These are phyloP conservation scores for Diabrotica balteata DNA, from an alignment of 2,888 invertebrate species.

Conservation along the genomic window DNA sequence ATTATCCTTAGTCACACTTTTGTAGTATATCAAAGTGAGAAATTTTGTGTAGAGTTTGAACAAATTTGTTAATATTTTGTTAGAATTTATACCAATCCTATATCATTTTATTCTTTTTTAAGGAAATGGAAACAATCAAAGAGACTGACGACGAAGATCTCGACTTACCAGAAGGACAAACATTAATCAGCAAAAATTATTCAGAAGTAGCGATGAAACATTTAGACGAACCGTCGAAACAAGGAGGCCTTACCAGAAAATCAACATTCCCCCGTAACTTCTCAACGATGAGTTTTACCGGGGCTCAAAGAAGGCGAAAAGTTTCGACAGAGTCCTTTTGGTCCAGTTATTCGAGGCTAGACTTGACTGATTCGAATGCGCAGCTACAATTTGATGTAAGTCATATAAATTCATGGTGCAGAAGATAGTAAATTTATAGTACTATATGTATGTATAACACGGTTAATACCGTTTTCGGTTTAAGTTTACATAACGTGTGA, in stretches of 20 bases:
- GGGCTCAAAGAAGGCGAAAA: conserved; percentile 46
- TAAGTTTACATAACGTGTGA: too few relatives aligned
- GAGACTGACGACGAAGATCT: conserved; percentile 70
- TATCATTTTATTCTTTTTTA: conserved; percentile 18
- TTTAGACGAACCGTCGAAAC: conserved; percentile 54
- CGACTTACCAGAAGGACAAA: conserved; percentile 60
- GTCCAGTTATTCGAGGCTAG: conserved; percentile 75
- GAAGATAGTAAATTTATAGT: too few relatives aligned
- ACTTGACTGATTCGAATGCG: conserved; percentile 77
- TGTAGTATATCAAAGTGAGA: too few relatives aligned
- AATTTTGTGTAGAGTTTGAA: too few relatives aligned
- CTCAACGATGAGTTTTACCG: conserved; percentile 56
- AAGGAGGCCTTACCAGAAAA: conserved; percentile 51
- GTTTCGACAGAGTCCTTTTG: conserved; percentile 68
- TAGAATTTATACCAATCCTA: too few relatives aligned
- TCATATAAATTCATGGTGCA: conserved; percentile 26
- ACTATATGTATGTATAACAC: too few relatives aligned
- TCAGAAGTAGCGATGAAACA: conserved; percentile 50
- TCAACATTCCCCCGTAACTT: conserved; percentile 58
- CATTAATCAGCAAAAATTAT: conserved; percentile 49
- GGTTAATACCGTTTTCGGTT: too few relatives aligned
- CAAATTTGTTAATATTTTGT: too few relatives aligned
- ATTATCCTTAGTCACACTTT: too few relatives aligned
- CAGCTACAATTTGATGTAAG: conserved; percentile 71
- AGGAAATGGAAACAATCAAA: conserved; percentile 75